phyloP scores from a whole-genome alignment of 2,888 invertebrate species.

The Lagria hirta region DNA sequence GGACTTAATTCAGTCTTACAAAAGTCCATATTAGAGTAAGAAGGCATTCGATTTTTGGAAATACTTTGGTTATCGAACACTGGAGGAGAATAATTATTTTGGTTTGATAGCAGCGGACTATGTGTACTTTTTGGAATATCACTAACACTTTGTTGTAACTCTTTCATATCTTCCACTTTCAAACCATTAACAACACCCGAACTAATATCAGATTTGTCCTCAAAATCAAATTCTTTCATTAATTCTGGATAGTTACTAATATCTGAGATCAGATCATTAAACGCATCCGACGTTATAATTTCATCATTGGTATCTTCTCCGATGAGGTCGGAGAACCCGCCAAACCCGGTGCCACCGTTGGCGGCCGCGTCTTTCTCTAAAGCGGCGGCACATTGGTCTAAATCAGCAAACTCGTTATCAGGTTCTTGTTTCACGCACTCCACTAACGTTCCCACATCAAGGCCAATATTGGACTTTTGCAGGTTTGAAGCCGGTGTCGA shows the following conservation, averaged over 20 bases:
- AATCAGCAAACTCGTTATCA: constrained; percentile 82
- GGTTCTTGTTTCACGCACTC: constrained; percentile 71
- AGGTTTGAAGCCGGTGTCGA: constrained; percentile 50
- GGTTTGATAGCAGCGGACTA: constrained; percentile 45
- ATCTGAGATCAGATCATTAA: constrained; percentile 86
- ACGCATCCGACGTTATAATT: constrained; percentile 71
- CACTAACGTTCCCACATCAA: constrained; percentile 66
- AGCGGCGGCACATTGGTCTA: constrained; percentile 82
- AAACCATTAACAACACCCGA: constrained; percentile 37
- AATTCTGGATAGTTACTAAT: constrained; percentile 82
- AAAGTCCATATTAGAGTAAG: constrained; percentile 52
- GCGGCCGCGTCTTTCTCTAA: constrained; percentile 80
- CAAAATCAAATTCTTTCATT: constrained; percentile 78
- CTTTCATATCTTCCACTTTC: constrained; percentile 50
- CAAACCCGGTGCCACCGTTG: constrained; percentile 71
- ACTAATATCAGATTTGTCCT: constrained; percentile 56
- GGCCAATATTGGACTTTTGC: constrained; percentile 48
- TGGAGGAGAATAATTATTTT: constrained; percentile 48
- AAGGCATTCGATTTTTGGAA: constrained; percentile 38
- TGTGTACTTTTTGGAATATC: constrained; percentile 41
- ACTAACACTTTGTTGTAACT: constrained; percentile 37
- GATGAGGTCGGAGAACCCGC: constrained; percentile 77
- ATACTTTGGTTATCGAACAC: constrained; percentile 43
- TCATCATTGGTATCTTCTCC: constrained; percentile 82
- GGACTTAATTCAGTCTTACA: constrained; percentile 72